phyloP scores from a whole-genome alignment of 2,797 vertebrate genomes.

The Dryobates pubescens region DNA sequence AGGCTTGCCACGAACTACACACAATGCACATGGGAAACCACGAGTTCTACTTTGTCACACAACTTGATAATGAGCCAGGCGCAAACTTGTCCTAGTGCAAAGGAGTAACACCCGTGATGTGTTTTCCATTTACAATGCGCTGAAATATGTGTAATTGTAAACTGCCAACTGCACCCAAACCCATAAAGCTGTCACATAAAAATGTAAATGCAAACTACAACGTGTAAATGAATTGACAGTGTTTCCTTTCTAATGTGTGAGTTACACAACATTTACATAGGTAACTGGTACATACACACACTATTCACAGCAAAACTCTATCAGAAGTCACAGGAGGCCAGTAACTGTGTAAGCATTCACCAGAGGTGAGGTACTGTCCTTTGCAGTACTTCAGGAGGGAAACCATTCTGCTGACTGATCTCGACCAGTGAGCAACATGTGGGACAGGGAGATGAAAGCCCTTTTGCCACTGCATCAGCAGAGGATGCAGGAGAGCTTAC shows the following conservation, averaged over 20 bases:
- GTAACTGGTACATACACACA: fast-evolving
- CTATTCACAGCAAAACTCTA: not conserved
- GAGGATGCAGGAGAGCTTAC: not conserved
- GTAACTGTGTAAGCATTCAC: not conserved
- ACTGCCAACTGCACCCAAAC: not conserved
- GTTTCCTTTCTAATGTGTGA: not conserved
- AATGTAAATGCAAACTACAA: not conserved
- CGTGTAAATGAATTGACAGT: not conserved
- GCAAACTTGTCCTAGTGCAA: not conserved
- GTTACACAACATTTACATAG: not conserved
- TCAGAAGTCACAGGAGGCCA: not conserved
- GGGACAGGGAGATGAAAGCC: not conserved
- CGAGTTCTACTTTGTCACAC: not conserved
- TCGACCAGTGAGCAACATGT: fast-evolving
- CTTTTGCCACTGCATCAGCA: fast-evolving
- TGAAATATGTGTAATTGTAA: not conserved
- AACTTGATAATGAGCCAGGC: not conserved
- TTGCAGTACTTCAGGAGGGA: fast-evolving
- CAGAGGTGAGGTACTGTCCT: not conserved
- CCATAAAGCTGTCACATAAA: not conserved
- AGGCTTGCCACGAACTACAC: not conserved
- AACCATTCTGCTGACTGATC: not conserved
- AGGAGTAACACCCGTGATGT: not conserved
- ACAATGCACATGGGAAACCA: not conserved
- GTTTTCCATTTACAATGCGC: not conserved